Base-by-base conservation (phyloP, 2,888 invertebrate genomes). In the Monoplex corrugatus region DNA sequence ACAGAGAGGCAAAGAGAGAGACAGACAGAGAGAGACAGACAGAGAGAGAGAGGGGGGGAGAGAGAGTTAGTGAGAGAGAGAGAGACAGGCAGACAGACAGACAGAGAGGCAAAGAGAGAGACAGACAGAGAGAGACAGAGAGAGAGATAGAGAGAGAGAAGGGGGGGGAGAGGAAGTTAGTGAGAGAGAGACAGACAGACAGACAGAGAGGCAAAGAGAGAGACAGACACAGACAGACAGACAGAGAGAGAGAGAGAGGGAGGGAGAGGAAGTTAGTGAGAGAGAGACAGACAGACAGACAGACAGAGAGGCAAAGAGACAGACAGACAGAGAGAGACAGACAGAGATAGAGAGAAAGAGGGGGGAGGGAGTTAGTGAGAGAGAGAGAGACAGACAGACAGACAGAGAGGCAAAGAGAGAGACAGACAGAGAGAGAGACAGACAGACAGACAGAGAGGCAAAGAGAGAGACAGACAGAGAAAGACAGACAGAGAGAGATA, bases 381-480 rank as follows among this genome's bases (percentile, higher is more conserved):
- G 50, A 19, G 50, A 50, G 50, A 50, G 8, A 50, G 19, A 68
- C n/a, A 50, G 10, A 16, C 68, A 68, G 5, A 68, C 19, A 68
- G 19, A 68, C 19, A 68, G n/a, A 68, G 19, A n/a, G n/a, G 68
- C 50, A 50, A 50, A 5, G 68, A 19, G n/a, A 5, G 19, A 28
- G 28, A 68, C 5, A 28, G n/a, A 28, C 16, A 68, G n/a, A 75
- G 35, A 75, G 75, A 75, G 75, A 35, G 75, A 75, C 3, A 6
- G 75, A 75, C 6, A 75, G 75, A 75, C 35, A 75, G 75, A 75
- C 35, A 75, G 75, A 75, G 75, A 75, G 75, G 35, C 28, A 35
- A 35, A 35, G 75, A 19, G 32, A 35, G 35, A 75, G 35, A 75
- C 10, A 32, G 35, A 75, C 28, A 75, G 75, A 35, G 16, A 50